Base-by-base conservation (phyloP, 30 jellyfish, hydroid and myxozoan species). In the Aurelia sp. region DNA sequence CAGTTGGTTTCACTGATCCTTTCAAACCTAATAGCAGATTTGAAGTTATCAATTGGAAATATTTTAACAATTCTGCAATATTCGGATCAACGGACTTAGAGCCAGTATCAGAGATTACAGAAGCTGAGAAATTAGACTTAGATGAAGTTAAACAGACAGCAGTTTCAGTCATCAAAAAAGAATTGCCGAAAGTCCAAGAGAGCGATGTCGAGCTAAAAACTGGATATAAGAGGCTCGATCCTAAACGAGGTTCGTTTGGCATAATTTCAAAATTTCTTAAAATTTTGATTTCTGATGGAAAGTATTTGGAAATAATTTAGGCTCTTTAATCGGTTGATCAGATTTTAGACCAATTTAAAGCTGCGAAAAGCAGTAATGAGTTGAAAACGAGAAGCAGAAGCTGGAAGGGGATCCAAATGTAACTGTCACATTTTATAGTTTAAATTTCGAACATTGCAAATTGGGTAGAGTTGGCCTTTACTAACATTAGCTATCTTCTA, bases 151-250 rank as follows among this genome's bases (percentile, higher is more conserved):
- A 75, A 44, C 68, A 90, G 74, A 70, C 94, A 0, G 96, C 95
- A 7, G 40, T 63, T 13, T 59, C 91, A 3, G 93, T 66, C 38
- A 51, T 94, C n/a, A 67, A 76, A 68, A 71, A 78, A 31, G 94
- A 94, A 69, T 35, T 63, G 60, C 20, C 21, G 4, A 33, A 59
- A 24, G 30, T 62, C 18, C 21, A 68, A 50, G 76, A 60, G 10
- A 40, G 35, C 17, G 81, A 87, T 55, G 24, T 85, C 17, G 61
- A 62, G 20, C 59, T 96, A 64, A 61, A 57, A n/a, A 90, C 93
- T 67, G 99, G 99, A 22, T 96, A 84, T 66, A 95, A 96, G n/a
- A 64, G 99, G 51, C 90, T 84, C 27, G 99, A 96, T 71, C 99
- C 99, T 0, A 96, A 91, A 77, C 76, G 99, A 90, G 99, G 99